Conservation (phyloP, 2,797 vertebrate genomes). For the Erpetoichthys calabaricus region DNA sequence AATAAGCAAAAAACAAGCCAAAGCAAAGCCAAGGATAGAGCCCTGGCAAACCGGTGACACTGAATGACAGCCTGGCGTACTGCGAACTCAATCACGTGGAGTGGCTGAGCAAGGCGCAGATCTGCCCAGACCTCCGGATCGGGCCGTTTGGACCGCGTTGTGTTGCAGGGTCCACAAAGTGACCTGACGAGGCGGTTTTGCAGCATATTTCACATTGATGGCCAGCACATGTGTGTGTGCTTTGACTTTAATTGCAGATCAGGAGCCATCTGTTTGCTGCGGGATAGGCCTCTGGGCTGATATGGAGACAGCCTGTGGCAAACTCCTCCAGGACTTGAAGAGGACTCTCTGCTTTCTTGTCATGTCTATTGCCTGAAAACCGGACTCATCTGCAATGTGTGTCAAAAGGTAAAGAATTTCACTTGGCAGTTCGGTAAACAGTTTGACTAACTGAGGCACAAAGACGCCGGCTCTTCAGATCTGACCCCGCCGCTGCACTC, state of each 20-base stretch:
- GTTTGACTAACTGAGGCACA: background rate
- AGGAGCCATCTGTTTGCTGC: conserved; percentile 39
- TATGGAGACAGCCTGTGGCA: conserved; percentile 13
- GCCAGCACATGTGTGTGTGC: conserved; percentile 22
- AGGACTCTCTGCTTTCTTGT: conserved; percentile 7
- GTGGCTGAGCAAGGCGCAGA: no score
- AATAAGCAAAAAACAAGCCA: no score
- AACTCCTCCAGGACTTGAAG: conserved; percentile 11
- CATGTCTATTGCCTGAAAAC: conserved; percentile 1
- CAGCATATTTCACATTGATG: background rate
- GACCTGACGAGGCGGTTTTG: no score
- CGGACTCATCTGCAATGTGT: background rate
- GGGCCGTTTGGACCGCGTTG: no score
- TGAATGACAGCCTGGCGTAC: no score
- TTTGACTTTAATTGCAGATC: conserved; percentile 30
- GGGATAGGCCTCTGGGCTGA: conserved; percentile 26
- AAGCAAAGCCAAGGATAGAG: no score
- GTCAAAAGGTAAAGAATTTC: conserved; percentile 8
- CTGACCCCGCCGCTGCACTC: no score
- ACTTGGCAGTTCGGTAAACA: conserved; percentile 14
- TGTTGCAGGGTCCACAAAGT: no score
- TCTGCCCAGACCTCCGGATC: no score
- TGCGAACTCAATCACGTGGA: no score
- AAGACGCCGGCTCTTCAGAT: no score
- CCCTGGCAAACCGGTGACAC: no score